Percentiles rank a stretch among this genome's conserved stretches.
Conservation (phyloP, 2,888 invertebrate species). For the Blastobasis adustella region DNA sequence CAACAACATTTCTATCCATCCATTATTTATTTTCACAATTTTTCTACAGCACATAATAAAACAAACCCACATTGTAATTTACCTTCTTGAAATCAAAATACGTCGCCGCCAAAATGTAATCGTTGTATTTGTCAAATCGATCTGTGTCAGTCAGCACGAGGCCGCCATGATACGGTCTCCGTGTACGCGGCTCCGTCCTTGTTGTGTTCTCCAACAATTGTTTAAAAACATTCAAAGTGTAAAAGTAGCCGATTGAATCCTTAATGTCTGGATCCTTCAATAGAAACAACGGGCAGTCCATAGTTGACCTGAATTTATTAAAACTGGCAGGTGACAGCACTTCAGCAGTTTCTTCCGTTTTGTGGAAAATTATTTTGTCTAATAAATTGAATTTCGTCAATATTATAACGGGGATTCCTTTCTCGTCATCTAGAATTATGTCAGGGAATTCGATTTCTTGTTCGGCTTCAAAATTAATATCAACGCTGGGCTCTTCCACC, state of each 20-base stretch:
- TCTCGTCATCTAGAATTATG: too few species aligned
- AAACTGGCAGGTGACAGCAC: slow-evolving; percentile 22
- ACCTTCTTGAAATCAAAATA: slow-evolving; percentile 30
- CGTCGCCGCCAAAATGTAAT: slow-evolving; percentile 39
- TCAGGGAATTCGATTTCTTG: slow-evolving; percentile 36
- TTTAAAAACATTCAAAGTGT: too few species aligned
- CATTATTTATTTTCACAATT: slow-evolving; percentile 36
- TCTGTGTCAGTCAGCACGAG: slow-evolving; percentile 28
- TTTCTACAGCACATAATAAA: slow-evolving; percentile 36
- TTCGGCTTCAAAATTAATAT: slow-evolving; percentile 25
- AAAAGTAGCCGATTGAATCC: too few species aligned
- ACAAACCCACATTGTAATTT: slow-evolving; percentile 31
- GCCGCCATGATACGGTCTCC: slow-evolving; percentile 31
- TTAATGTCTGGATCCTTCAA: too few species aligned
- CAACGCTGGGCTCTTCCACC: slow-evolving; percentile 22
- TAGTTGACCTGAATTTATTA: too few species aligned
- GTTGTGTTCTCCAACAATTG: slow-evolving; percentile 20
- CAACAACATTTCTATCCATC: slow-evolving; percentile 37
- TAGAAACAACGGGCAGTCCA: too few species aligned
- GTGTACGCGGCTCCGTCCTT: slow-evolving; percentile 31
- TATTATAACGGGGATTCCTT: slow-evolving; percentile 38
- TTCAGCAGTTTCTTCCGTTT: too few species aligned
- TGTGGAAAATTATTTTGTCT: too few species aligned
- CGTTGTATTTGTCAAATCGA: slow-evolving; percentile 37
- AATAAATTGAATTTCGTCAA: too few species aligned